Base-by-base conservation (phyloP, 2,113 vertebrate species). In the Psettodes erumei region DNA sequence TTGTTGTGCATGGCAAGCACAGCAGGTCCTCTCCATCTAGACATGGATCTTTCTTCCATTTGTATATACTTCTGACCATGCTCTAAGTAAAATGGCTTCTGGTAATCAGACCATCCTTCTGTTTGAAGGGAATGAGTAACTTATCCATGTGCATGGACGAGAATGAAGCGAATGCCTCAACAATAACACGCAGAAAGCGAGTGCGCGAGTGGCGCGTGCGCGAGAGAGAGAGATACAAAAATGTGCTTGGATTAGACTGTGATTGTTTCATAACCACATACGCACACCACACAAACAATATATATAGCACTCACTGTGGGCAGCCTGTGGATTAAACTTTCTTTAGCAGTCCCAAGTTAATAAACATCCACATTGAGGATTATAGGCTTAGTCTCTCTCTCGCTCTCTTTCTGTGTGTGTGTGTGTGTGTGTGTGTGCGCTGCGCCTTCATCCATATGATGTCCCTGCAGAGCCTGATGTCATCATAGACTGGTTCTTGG, bases 251-350 rank as follows among this genome's bases (percentile, higher is more conserved):
- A 81, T 70, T 67, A 71, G 27, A 69, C 5, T 65, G 55, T 70
- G 62, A 71, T 50, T 55, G 45, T 58, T 55, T 70, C 37, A 58
- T 47, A 62, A 38, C n/a, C 55, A 75, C 30, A 48, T 10, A 43
- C 55, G 69, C 55, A 64, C 28, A 62, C 60, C n/a, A n/a, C n/a
- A n/a, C 8, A 47, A 53, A 75, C 60, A 72, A 58, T 48, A 28
- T 55, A 71, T 21, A 60, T 6, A 74, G 68, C 65, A 77, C 64
- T 79, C 76, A 67, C 21, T 73, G 35, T 8, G 43, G 27, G 2
- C 19, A 40, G 56, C n/a, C 27, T 73, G 51, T 66, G 78, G 83
- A 89, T 88, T 86, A 83, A 65, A 72, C 25, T 40, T 78, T 74
- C 45, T 63, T 55, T 55, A 75, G 60, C 58, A 76, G 71, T 69